A percentile compares a stretch with the other conserved stretches of the same genome.
These are phyloP conservation scores for Centropus unirufus DNA, from an alignment of 2,113 vertebrate species.

Conservation along the genomic window DNA sequence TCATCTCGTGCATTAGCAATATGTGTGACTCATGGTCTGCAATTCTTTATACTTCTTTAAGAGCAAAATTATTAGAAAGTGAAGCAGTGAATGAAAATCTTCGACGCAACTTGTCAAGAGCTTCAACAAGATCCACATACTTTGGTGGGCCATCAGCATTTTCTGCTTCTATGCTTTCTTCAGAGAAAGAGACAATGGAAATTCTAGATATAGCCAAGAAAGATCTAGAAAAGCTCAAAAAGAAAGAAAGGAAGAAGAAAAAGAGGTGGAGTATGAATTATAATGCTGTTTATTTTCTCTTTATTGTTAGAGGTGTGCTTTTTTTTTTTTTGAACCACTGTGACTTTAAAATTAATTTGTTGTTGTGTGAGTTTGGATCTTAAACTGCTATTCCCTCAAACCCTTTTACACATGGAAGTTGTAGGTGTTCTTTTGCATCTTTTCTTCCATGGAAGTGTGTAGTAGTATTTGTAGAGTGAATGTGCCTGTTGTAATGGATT, in stretches of 20 bases:
- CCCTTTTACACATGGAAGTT: background rate
- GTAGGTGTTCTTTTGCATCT: background rate
- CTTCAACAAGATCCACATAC: slow-evolving; percentile 83
- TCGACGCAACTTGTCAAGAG: slow-evolving; percentile 88
- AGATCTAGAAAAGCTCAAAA: slow-evolving; percentile 94
- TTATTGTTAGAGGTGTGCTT: background rate
- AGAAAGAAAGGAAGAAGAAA: slow-evolving; percentile 94
- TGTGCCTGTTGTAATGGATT: background rate
- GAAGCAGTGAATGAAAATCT: slow-evolving; percentile 94
- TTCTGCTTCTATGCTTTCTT: slow-evolving; percentile 75
- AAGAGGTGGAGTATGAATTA: slow-evolving; percentile 84
- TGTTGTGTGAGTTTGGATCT: background rate
- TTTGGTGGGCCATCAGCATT: slow-evolving; percentile 82
- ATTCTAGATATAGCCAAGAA: slow-evolving; percentile 96
- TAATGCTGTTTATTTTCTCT: background rate
- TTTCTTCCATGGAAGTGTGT: background rate
- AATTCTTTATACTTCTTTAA: slow-evolving; percentile 46
- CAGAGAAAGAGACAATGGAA: slow-evolving; percentile 91
- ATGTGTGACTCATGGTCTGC: background rate
- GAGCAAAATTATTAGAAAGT: slow-evolving; percentile 95
- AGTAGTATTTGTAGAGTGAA: background rate
- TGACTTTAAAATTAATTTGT: background rate
- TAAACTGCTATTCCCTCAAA: background rate
- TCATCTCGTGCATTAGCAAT: background rate
- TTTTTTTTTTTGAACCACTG: background rate